Conservation (phyloP, 2,113 vertebrate genomes). For the Neodon shergylaensis region DNA sequence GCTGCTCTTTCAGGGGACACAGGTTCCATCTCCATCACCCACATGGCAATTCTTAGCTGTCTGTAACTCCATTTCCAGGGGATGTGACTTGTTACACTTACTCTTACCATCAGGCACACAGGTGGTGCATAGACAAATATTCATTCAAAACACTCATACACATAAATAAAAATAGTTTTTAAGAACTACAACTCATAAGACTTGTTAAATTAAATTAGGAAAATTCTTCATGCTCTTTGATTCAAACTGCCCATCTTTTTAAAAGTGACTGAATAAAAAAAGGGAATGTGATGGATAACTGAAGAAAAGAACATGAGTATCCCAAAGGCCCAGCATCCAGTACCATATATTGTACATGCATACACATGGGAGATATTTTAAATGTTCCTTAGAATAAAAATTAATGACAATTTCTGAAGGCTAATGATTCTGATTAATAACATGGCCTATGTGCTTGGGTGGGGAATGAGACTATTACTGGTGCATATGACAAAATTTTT, state of each 20-base stretch:
- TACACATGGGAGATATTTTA: background rate
- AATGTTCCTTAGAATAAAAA: background rate
- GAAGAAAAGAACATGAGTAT: background rate
- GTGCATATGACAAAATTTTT: too few relatives aligned
- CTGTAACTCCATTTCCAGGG: background rate
- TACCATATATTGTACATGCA: background rate
- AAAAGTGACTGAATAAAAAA: background rate
- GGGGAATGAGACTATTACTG: background rate
- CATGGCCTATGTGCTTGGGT: background rate
- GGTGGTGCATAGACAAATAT: background rate
- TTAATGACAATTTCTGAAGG: background rate
- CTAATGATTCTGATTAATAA: background rate
- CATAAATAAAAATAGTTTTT: background rate
- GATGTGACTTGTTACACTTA: background rate
- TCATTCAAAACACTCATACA: background rate
- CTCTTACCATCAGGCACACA: background rate
- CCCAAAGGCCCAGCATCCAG: background rate
- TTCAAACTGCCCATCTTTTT: background rate
- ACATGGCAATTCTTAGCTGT: background rate
- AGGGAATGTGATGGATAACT: background rate
- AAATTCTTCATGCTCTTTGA: background rate
- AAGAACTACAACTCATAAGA: background rate
- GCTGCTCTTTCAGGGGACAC: background rate
- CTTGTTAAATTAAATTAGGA: background rate
- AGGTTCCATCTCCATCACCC: background rate